Evolutionary conservation across 1,140 invertebrate genomes (phyloP).

Genomic region (Marisa cornuarietis): DNA sequence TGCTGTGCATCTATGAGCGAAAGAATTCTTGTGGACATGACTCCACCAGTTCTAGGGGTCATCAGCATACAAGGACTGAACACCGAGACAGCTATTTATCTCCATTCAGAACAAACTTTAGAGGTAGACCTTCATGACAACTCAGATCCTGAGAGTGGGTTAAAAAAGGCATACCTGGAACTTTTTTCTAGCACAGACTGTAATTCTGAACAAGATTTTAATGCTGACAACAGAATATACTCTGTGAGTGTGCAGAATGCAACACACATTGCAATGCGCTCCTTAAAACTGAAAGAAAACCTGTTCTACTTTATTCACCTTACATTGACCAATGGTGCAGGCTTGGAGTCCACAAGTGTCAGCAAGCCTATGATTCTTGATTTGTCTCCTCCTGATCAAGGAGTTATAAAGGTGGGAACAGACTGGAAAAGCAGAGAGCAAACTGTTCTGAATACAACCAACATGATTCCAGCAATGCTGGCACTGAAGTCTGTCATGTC

Average conservation of each 20-base stretch:
- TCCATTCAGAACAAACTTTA: constrained; percentile 9
- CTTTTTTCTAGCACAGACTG: constrained; percentile 15
- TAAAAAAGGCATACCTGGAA: constrained; percentile 16
- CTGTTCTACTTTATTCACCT: constrained; percentile 7
- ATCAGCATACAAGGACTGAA: background rate
- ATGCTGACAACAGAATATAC: background rate
- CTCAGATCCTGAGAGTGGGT: constrained; percentile 32
- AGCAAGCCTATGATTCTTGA: constrained; percentile 17
- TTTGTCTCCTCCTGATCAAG: background rate
- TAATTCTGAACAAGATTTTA: background rate
- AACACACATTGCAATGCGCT: background rate
- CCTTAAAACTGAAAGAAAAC: background rate
- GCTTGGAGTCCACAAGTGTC: background rate
- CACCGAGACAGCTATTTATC: constrained; percentile 1
- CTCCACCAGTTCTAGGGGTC: background rate
- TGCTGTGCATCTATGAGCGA: constrained; percentile 16
- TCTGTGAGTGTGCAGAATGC: background rate
- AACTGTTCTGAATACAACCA: background rate
- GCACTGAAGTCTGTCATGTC: constrained; percentile 6
- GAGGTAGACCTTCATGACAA: background rate
- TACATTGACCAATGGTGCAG: constrained; percentile 22
- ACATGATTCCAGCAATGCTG: background rate
- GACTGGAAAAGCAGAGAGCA: constrained; percentile 8
- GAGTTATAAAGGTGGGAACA: constrained; percentile 1
- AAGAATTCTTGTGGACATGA: constrained; percentile 8